These are phyloP conservation scores for Collichthys lucidus DNA, from an alignment of 2,113 vertebrate species.

Conservation along the genomic window DNA sequence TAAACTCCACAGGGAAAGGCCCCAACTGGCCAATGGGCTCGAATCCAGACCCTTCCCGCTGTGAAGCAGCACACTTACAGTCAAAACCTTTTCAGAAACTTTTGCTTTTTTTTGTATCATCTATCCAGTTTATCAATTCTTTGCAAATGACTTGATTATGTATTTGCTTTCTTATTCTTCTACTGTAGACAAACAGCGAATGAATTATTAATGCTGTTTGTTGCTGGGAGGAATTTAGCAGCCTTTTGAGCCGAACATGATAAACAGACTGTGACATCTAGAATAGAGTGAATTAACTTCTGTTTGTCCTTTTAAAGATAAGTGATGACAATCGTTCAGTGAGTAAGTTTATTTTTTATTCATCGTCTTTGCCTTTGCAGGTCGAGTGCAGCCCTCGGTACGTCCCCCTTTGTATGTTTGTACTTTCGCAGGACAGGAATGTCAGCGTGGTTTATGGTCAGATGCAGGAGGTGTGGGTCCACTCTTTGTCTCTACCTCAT, in stretches of 20 bases:
- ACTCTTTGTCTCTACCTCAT: conserved; percentile 7
- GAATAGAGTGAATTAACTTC: conserved; percentile 23
- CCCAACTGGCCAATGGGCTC: neutral
- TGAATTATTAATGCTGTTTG: conserved; percentile 63
- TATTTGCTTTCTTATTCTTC: conserved; percentile 32
- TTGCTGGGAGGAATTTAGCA: conserved; percentile 29
- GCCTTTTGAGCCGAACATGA: conserved; percentile 32
- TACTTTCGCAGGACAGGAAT: conserved; percentile 31
- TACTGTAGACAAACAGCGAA: conserved; percentile 37
- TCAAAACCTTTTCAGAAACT: neutral
- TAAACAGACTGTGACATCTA: conserved; percentile 31
- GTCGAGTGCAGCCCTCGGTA: conserved; percentile 20
- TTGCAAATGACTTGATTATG: conserved; percentile 30
- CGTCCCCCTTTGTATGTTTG: conserved; percentile 35
- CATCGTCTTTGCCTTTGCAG: conserved; percentile 12
- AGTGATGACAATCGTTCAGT: conserved; percentile 17
- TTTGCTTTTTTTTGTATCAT: neutral
- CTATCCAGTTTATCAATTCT: conserved; percentile 17
- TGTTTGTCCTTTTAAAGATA: conserved; percentile 27
- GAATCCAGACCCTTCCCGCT: neutral
- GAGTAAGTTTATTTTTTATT: conserved; percentile 19
- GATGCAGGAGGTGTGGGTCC: neutral
- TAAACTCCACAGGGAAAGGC: neutral
- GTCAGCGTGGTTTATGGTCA: conserved; percentile 10
- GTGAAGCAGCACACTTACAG: neutral